phyloP scores from a whole-genome alignment of 2,888 invertebrate species.

The Ormyrus pomaceus region DNA sequence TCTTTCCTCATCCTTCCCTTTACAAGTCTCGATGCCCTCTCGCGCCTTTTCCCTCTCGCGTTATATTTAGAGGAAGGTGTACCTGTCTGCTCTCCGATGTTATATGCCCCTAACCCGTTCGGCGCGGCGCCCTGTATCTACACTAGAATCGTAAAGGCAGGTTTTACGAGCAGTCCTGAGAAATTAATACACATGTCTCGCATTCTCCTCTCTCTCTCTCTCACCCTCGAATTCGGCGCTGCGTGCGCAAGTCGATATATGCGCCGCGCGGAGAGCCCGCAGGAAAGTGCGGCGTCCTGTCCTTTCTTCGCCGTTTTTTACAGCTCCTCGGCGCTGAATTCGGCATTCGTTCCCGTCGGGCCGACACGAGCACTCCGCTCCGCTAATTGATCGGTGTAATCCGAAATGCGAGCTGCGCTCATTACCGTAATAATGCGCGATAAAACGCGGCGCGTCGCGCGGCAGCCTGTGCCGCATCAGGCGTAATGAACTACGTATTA shows the following conservation, averaged over 20 bases:
- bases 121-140: conserved; percentile 63
- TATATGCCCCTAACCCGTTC: conserved; percentile 21
- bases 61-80: conserved; percentile 60
- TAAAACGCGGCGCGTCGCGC: conserved; percentile 58
- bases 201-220: conserved; percentile 61
- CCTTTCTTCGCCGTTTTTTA: conserved; percentile 8
- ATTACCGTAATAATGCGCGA: conserved; percentile 70
- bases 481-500: conserved; percentile 66
- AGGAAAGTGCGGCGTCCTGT: conserved; percentile 5
- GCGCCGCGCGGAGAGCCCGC: background rate
- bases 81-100: conserved; percentile 55
- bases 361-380: conserved; percentile 42
- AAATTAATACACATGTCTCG: conserved; percentile 74
- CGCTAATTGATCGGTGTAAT: conserved; percentile 70
- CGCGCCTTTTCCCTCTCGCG: conserved; percentile 55
- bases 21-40: conserved; percentile 8
- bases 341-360: conserved; percentile 19
- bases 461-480: background rate
- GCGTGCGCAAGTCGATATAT: conserved; percentile 61
- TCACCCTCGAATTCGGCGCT: conserved; percentile 63
- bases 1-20: conserved; percentile 39
- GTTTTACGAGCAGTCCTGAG: conserved; percentile 73
- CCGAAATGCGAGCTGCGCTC: conserved; percentile 66
- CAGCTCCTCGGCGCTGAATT: background rate
- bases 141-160: conserved; percentile 71